phyloP scores from a whole-genome alignment of 2,797 vertebrate genomes.

The Pantherophis alleghaniensis region DNA sequence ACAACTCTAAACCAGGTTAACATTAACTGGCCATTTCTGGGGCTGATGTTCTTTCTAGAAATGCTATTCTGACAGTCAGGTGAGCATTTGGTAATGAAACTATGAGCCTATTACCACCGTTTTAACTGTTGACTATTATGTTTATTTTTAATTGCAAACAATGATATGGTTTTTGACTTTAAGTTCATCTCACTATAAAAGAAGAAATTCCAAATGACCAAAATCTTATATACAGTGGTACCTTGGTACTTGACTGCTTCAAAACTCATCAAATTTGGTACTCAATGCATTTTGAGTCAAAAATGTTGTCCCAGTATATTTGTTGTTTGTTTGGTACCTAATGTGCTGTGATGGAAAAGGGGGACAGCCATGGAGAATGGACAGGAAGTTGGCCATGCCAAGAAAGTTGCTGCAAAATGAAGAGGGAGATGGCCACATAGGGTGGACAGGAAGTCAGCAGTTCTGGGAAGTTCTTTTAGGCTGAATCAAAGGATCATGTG shows the following conservation, averaged over 20 bases:
- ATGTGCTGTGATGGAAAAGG: neutral
- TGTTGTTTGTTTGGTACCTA: neutral
- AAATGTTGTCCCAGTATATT: neutral
- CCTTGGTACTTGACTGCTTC: neutral
- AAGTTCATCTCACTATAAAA: constrained; percentile 23
- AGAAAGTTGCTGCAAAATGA: neutral
- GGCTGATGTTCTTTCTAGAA: constrained; percentile 46
- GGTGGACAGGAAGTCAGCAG: neutral
- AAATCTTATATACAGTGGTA: constrained; percentile 1
- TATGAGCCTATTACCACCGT: constrained; percentile 31
- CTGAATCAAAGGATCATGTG: neutral
- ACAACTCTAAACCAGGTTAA: constrained; percentile 66
- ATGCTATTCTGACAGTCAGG: constrained; percentile 27
- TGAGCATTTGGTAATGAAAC: constrained; percentile 32
- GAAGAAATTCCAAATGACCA: constrained; percentile 52
- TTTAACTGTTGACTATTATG: constrained; percentile 49
- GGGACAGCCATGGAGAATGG: neutral
- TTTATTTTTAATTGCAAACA: constrained; percentile 46
- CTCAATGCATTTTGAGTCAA: neutral
- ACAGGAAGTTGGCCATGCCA: neutral
- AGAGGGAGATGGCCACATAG: neutral
- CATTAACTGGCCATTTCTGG: constrained; percentile 50
- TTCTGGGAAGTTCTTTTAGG: neutral
- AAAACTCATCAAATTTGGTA: neutral
- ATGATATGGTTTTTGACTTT: constrained; percentile 48